phyloP scores from a whole-genome alignment of 2,888 invertebrate species.

The Cataglyphis altisquamis region DNA sequence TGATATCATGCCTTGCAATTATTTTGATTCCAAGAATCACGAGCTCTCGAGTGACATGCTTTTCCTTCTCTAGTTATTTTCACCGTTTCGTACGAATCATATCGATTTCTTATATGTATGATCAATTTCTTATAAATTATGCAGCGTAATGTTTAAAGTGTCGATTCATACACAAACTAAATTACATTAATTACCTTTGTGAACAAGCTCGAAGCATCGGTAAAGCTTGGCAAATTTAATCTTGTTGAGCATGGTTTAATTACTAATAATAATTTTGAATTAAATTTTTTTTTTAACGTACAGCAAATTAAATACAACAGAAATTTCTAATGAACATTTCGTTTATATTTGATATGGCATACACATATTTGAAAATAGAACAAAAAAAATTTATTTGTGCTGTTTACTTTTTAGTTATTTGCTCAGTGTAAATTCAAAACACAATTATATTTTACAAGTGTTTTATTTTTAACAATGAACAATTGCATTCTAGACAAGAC shows the following conservation, averaged over 20 bases:
- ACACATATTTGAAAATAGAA: background rate
- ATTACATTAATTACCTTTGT: background rate
- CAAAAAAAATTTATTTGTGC: background rate
- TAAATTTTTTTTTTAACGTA: background rate
- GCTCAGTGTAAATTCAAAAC: background rate
- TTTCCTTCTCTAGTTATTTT: background rate
- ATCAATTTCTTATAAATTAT: constrained; percentile 13
- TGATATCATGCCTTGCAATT: background rate
- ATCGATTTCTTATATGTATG: constrained; percentile 6
- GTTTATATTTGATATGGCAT: background rate
- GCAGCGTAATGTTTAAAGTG: background rate
- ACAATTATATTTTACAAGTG: background rate
- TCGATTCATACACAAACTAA: background rate
- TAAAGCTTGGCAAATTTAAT: background rate
- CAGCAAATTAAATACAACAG: background rate
- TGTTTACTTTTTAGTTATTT: background rate
- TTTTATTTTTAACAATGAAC: background rate
- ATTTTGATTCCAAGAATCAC: background rate
- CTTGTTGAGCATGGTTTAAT: background rate
- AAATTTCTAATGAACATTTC: background rate
- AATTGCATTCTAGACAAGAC: background rate
- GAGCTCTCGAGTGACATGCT: background rate
- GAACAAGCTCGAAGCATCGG: background rate
- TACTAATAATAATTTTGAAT: background rate
- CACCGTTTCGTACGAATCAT: background rate